A percentile compares a stretch with the other conserved stretches of the same genome.
phyloP scores from a whole-genome alignment of 2,113 vertebrate genomes.

The Xenopus tropicalis region DNA sequence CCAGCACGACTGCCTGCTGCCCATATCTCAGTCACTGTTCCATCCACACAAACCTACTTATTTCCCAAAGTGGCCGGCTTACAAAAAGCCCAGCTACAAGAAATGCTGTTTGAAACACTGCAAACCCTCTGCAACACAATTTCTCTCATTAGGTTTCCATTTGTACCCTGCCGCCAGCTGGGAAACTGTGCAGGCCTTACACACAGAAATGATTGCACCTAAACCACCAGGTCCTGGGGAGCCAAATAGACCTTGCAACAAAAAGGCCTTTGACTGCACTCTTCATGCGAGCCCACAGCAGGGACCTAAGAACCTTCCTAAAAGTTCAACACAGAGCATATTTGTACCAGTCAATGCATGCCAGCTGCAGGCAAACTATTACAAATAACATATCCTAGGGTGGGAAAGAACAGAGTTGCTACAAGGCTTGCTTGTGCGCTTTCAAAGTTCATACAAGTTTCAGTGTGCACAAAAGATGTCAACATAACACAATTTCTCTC shows the following conservation, averaged over 20 bases:
- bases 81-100: constrained; percentile 36
- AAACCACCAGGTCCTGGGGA: constrained; percentile 73
- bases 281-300: constrained; percentile 56
- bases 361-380: constrained; percentile 37
- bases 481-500: neutral
- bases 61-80: neutral
- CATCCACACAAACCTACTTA: neutral
- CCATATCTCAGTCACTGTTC: neutral
- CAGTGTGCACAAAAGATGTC: neutral
- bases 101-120: constrained; percentile 46
- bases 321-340: constrained; percentile 55
- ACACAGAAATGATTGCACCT: constrained; percentile 41
- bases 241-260: constrained; percentile 75
- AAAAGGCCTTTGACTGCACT: constrained; percentile 69
- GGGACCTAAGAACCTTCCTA: constrained; percentile 59
- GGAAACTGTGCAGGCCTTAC: neutral
- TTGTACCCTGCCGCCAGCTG: neutral
- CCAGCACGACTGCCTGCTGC: too few species aligned
- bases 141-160: neutral
- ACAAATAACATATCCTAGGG: constrained; percentile 9
- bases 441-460: neutral
- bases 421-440: neutral
- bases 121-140: neutral
- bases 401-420: too few species aligned
- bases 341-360: neutral